Evolutionary conservation across 2,888 invertebrate genomes (phyloP).

Genomic region (Polymixis flavicincta): DNA sequence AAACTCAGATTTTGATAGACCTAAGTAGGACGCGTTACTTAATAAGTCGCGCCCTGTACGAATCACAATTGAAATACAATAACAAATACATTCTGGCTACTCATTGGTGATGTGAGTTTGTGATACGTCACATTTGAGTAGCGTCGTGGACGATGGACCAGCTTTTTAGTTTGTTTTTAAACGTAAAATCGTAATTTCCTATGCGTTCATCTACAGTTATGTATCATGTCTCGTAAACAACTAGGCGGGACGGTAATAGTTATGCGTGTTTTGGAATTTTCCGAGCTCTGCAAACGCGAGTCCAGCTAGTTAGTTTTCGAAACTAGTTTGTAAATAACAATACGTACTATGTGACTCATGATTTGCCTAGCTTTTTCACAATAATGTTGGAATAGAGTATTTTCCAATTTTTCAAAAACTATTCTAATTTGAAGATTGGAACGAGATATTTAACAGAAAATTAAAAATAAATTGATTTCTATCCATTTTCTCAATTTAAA

Average conservation of each 20-base stretch:
- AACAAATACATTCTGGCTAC: too few relatives aligned
- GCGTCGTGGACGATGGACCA: not conserved
- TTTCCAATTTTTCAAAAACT: too few relatives aligned
- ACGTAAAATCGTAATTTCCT: not conserved
- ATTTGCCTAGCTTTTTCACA: not conserved
- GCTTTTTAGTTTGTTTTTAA: conserved; percentile 17
- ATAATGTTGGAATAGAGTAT: too few relatives aligned
- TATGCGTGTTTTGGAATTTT: not conserved
- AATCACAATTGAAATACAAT: not conserved
- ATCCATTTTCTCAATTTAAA: too few relatives aligned
- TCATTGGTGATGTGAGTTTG: not conserved
- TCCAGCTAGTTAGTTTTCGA: not conserved
- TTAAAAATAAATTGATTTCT: too few relatives aligned
- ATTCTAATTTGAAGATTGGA: too few relatives aligned
- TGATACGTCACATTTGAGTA: not conserved
- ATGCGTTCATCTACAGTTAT: not conserved
- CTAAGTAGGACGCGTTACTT: too few relatives aligned
- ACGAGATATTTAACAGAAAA: too few relatives aligned
- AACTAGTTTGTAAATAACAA: not conserved
- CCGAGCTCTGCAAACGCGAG: not conserved
- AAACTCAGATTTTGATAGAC: not conserved
- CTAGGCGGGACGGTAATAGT: not conserved
- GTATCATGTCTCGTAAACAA: not conserved
- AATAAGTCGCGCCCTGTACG: not conserved
- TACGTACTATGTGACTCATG: not conserved